These are phyloP conservation scores for Chromis chromis DNA, from an alignment of 2,797 vertebrate species.

Conservation along the genomic window DNA sequence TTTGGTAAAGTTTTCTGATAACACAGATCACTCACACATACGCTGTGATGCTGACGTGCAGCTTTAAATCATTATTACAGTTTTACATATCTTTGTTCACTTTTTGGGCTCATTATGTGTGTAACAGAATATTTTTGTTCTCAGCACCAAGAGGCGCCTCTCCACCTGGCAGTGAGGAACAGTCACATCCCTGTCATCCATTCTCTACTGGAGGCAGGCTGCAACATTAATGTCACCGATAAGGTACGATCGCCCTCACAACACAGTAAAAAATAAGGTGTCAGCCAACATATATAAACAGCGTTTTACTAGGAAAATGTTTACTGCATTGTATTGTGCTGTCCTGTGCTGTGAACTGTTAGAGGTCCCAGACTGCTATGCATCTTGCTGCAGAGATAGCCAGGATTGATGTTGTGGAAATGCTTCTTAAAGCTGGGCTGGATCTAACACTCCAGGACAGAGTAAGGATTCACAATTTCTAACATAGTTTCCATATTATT, in stretches of 20 bases:
- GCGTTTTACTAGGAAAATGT: neutral
- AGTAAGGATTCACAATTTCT: constrained; percentile 76
- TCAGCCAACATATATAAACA: neutral
- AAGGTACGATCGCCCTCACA: constrained; percentile 71
- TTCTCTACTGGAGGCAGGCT: constrained; percentile 84
- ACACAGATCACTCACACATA: neutral
- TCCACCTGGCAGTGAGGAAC: constrained; percentile 89
- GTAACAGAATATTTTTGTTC: constrained; percentile 41
- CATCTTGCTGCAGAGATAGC: constrained; percentile 91
- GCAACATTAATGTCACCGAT: constrained; percentile 84
- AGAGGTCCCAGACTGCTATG: constrained; percentile 90
- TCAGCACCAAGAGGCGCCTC: constrained; percentile 87
- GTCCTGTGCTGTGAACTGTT: neutral
- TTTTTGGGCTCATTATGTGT: constrained; percentile 3
- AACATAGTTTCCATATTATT: neutral
- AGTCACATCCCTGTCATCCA: constrained; percentile 85
- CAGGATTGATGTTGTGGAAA: constrained; percentile 89
- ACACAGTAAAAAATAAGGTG: constrained; percentile 13
- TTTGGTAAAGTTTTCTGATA: neutral
- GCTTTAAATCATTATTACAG: constrained; percentile 5
- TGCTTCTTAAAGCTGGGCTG: constrained; percentile 87
- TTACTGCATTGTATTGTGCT: constrained; percentile 5
- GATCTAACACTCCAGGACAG: constrained; percentile 85
- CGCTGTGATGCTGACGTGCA: neutral
- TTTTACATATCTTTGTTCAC: neutral